Evolutionary conservation across 1,140 invertebrate species (phyloP).

Genomic region (Helicorthomorpha holstii): DNA sequence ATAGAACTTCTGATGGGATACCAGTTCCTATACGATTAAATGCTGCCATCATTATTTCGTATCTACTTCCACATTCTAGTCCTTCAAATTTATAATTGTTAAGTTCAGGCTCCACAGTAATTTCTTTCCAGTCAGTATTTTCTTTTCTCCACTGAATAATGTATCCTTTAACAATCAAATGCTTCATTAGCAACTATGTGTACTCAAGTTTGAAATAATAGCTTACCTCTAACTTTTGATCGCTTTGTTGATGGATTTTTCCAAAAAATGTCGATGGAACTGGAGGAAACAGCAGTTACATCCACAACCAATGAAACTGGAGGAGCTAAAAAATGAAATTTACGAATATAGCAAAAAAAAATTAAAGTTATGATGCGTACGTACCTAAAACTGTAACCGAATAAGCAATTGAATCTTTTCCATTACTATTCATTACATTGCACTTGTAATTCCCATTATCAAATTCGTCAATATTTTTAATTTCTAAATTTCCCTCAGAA

Average conservation of each 20-base stretch:
- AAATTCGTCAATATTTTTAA: conserved; percentile 42
- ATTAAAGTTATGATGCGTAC: background rate
- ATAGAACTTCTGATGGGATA: conserved; percentile 11
- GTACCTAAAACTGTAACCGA: conserved; percentile 66
- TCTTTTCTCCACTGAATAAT: conserved; percentile 13
- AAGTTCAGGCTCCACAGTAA: conserved; percentile 9
- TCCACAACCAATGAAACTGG: background rate
- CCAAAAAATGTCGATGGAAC: background rate
- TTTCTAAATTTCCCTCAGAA: conserved; percentile 38
- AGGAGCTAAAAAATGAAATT: conserved; percentile 1
- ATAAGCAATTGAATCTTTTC: conserved; percentile 79
- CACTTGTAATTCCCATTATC: conserved; percentile 76
- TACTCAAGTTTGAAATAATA: too few relatives aligned
- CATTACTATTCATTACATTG: conserved; percentile 79
- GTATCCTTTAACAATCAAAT: too few relatives aligned
- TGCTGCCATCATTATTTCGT: conserved; percentile 29
- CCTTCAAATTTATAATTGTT: conserved; percentile 8
- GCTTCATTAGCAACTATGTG: too few relatives aligned
- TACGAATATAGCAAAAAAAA: background rate
- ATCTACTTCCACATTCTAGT: conserved; percentile 19
- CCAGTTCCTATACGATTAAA: conserved; percentile 24
- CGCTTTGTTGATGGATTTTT: background rate
- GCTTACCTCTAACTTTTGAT: background rate
- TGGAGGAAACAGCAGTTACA: background rate
- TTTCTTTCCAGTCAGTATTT: conserved; percentile 13